phyloP scores from a whole-genome alignment of 2,888 invertebrate species.

The Tetanocera ferruginea region DNA sequence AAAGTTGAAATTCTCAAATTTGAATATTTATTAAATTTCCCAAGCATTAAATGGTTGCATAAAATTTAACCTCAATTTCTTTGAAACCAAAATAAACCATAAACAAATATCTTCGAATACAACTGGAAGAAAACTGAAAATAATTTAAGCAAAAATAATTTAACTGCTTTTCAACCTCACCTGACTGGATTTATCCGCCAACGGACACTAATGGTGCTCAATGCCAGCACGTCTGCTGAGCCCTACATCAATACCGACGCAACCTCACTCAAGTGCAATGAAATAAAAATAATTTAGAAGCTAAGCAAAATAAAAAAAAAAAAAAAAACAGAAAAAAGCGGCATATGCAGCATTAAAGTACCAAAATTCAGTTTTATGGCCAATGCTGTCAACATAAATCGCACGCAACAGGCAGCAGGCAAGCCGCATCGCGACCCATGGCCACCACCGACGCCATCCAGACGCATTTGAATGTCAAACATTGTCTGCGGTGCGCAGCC shows the following conservation, averaged over 20 bases:
- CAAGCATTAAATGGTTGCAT: too few relatives aligned
- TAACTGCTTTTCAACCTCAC: neutral
- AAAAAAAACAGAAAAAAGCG: neutral
- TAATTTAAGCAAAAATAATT: neutral
- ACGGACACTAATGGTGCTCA: neutral
- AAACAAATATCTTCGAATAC: neutral
- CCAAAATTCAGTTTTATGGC: conserved; percentile 16
- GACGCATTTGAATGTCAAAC: conserved; percentile 3
- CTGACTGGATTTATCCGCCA: neutral
- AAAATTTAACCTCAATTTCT: neutral
- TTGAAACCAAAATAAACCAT: neutral
- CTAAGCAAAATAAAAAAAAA: neutral
- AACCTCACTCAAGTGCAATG: neutral
- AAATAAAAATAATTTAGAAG: conserved; percentile 13
- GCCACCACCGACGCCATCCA: neutral
- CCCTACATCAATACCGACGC: neutral
- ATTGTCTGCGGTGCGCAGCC: neutral
- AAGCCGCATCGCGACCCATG: neutral
- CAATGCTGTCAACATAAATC: neutral
- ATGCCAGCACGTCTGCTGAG: neutral
- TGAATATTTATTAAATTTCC: too few relatives aligned
- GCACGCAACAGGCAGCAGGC: conserved; percentile 25
- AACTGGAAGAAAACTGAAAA: neutral
- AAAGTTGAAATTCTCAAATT: too few relatives aligned
- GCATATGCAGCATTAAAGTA: neutral